Evolutionary conservation across 64 coral and sea anemone genomes (phyloP).

Genomic region (Actinia equina): DNA sequence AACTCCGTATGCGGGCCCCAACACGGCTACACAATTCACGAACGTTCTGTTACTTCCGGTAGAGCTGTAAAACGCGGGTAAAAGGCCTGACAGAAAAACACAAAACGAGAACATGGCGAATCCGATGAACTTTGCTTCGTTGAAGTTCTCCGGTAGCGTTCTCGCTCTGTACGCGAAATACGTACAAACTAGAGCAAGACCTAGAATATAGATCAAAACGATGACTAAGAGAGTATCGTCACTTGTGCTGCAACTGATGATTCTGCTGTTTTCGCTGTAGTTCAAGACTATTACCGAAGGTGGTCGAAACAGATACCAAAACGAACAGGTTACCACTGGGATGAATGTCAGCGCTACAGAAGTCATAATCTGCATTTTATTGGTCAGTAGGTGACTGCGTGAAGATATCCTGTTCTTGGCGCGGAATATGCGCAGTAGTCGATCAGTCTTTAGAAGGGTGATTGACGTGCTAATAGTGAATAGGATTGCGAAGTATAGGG

Average conservation of each 20-base stretch:
- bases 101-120: conserved; percentile 97
- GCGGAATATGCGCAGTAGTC: conserved; percentile 92
- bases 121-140: conserved; percentile 94
- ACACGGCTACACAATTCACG: conserved; percentile 43
- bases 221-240: conserved; percentile 53
- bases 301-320: conserved; percentile 66
- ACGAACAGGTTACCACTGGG: conserved; percentile 50
- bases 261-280: conserved; percentile 6
- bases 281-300: conserved; percentile 22
- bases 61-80: conserved; percentile 73
- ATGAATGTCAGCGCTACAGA: conserved; percentile 50
- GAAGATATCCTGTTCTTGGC: conserved; percentile 62
- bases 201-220: conserved; percentile 58
- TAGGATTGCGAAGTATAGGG: conserved; percentile 65
- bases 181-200: conserved; percentile 74
- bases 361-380: conserved; percentile 78
- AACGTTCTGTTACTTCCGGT: conserved; percentile 52
- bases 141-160: conserved; percentile 90
- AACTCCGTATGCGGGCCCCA: conserved; percentile 45
- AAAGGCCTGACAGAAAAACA: conserved; percentile 66
- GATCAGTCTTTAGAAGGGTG: conserved; percentile 84
- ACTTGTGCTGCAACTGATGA: conserved; percentile 47
- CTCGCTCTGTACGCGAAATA: conserved; percentile 89
- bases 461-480: conserved; percentile 85
- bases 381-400: conserved; percentile 79